phyloP scores from a whole-genome alignment of 2,113 vertebrate genomes.

The Chloroceryle aenea region DNA sequence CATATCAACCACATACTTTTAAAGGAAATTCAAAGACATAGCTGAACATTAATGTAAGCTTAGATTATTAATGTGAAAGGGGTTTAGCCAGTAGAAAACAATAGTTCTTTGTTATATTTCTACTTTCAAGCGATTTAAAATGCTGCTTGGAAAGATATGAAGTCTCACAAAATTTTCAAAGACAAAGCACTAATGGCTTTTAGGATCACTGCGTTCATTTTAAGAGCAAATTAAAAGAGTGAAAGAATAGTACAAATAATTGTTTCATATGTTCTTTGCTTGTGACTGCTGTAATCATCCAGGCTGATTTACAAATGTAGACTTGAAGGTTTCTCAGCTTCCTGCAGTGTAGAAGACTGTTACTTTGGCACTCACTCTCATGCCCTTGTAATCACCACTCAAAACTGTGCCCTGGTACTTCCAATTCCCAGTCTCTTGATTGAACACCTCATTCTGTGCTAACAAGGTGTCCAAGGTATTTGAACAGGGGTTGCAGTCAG shows the following conservation, averaged over 20 bases:
- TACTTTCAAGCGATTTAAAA: constrained; percentile 37
- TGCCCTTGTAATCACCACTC: constrained; percentile 98
- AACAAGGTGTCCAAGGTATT: constrained; percentile 94
- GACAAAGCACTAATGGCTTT: constrained; percentile 69
- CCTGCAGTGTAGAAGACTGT: constrained; percentile 95
- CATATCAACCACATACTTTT: not conserved
- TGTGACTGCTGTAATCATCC: constrained; percentile 97
- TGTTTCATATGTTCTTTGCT: constrained; percentile 87
- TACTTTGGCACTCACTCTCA: constrained; percentile 90
- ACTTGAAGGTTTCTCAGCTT: constrained; percentile 98
- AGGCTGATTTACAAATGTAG: constrained; percentile 99
- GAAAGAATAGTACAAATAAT: constrained; percentile 82
- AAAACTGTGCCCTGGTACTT: constrained; percentile 91
- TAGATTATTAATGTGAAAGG: constrained; percentile 27
- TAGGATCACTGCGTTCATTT: constrained; percentile 75
- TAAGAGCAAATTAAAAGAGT: constrained; percentile 83
- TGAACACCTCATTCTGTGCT: constrained; percentile 98
- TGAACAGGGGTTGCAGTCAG: constrained; percentile 79
- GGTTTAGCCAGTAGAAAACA: constrained; percentile 45
- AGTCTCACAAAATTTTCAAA: constrained; percentile 66
- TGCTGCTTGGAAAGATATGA: constrained; percentile 49
- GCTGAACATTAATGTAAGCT: not conserved
- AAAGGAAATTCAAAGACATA: not conserved
- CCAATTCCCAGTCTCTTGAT: constrained; percentile 92
- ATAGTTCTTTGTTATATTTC: constrained; percentile 44